Conservation (phyloP, 2,888 invertebrate genomes). For the Troides helena region DNA sequence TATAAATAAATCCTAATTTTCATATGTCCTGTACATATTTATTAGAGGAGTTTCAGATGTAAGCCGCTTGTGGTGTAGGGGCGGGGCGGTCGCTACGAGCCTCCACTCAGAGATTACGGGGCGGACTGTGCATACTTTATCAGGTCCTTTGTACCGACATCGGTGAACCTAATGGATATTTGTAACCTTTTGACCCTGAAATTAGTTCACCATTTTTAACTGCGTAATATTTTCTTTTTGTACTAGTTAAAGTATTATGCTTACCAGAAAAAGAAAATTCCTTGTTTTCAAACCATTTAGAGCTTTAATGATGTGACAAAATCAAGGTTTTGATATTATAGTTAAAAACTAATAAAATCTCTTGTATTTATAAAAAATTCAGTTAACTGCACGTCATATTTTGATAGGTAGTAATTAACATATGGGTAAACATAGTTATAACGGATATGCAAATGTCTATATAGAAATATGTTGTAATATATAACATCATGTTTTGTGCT, state of each 20-base stretch:
- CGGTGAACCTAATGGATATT: constrained; percentile 31
- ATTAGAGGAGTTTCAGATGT: constrained; percentile 32
- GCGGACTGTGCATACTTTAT: constrained; percentile 73
- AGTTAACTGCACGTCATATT: too few species aligned
- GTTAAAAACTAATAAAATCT: too few species aligned
- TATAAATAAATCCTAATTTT: background rate
- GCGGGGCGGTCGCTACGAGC: constrained; percentile 55
- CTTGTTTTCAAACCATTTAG: too few species aligned
- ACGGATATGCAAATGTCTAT: too few species aligned
- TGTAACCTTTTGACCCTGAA: constrained; percentile 33
- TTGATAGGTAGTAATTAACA: too few species aligned
- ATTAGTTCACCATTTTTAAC: background rate
- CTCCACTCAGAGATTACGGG: constrained; percentile 64
- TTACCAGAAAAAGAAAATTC: too few species aligned
- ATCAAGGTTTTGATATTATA: too few species aligned
- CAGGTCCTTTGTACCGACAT: constrained; percentile 53
- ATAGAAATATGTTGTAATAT: too few species aligned
- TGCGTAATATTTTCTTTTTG: background rate
- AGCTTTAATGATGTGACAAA: too few species aligned
- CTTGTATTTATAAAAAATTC: too few species aligned
- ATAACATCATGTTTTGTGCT: too few species aligned
- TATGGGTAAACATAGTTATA: too few species aligned
- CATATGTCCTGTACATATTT: constrained; percentile 17
- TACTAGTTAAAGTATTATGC: background rate
- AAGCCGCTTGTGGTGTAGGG: constrained; percentile 65